Conservation (phyloP, 2,888 invertebrate species). For the Meandrusa payeni region DNA sequence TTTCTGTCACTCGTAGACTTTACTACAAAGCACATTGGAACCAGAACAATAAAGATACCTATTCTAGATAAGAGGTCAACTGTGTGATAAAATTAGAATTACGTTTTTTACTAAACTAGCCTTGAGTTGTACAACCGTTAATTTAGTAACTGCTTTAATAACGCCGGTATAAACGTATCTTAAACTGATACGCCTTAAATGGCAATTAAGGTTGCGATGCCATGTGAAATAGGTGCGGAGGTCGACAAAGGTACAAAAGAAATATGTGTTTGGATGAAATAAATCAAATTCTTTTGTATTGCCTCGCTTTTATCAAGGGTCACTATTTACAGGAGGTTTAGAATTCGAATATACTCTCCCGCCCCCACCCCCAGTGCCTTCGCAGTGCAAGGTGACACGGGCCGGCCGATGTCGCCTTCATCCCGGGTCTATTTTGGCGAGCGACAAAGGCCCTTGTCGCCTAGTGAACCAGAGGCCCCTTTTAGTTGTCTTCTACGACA, state of each 20-base stretch:
- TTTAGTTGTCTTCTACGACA: too few relatives aligned
- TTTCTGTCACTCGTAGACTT: slow-evolving; percentile 8
- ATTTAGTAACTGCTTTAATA: slow-evolving; percentile 13
- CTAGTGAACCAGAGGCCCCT: too few relatives aligned
- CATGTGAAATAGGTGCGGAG: slow-evolving; percentile 8
- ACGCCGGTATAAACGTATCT: slow-evolving; percentile 2
- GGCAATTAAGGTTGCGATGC: slow-evolving; percentile 8
- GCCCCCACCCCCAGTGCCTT: too few relatives aligned
- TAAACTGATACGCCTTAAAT: slow-evolving; percentile 13
- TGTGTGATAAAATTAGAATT: slow-evolving; percentile 13
- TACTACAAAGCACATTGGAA: slow-evolving; percentile 8
- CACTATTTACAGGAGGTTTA: too few relatives aligned
- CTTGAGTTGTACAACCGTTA: slow-evolving; percentile 1
- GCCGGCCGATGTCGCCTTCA: too few relatives aligned
- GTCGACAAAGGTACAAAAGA: slow-evolving; percentile 12
- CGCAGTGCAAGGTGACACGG: too few relatives aligned
- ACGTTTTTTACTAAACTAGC: slow-evolving; percentile 14
- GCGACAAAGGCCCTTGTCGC: too few relatives aligned
- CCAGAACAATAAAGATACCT: slow-evolving; percentile 19
- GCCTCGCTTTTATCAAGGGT: too few relatives aligned
- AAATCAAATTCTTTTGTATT: slow-evolving; percentile 9
- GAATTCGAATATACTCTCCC: too few relatives aligned
- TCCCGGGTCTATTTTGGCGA: too few relatives aligned
- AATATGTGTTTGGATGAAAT: not conserved
- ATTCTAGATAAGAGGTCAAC: slow-evolving; percentile 8